Evolutionary conservation across 2,113 vertebrate species (phyloP).

Genomic region (Tautogolabrus adspersus): DNA sequence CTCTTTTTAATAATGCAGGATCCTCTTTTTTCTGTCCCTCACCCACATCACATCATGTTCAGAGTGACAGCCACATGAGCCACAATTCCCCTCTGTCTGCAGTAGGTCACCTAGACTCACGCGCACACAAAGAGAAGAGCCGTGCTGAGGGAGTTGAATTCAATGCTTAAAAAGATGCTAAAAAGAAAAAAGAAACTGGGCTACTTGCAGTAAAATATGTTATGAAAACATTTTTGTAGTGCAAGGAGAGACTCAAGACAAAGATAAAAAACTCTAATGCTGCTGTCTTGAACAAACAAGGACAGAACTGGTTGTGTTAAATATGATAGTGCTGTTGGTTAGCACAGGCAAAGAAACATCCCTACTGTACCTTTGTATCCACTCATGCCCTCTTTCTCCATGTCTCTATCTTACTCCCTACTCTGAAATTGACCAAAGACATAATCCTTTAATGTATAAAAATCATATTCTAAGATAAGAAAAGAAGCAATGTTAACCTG

Average conservation of each 20-base stretch:
- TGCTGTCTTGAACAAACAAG: background rate
- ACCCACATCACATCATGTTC: conserved; percentile 50
- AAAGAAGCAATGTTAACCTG: background rate
- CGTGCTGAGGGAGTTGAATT: background rate
- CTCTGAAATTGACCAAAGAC: no score
- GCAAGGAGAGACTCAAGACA: no score
- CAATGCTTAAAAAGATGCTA: conserved; percentile 12
- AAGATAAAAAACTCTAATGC: no score
- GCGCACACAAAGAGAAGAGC: background rate
- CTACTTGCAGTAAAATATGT: conserved; percentile 1
- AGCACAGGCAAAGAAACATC: no score
- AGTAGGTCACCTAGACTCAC: conserved; percentile 24
- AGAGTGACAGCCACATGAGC: conserved; percentile 70
- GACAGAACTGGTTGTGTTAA: background rate
- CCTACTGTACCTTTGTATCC: no score
- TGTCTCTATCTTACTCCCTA: background rate
- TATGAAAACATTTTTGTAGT: background rate
- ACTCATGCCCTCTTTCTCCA: background rate
- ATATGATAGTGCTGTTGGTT: no score
- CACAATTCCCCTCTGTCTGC: conserved; percentile 33
- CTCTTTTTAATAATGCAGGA: conserved; percentile 78
- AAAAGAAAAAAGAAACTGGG: background rate
- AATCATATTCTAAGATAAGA: background rate
- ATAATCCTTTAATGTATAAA: background rate
- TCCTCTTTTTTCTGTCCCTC: conserved; percentile 45